Evolutionary conservation across 2,113 vertebrate genomes (phyloP).

Genomic region (Pollimyrus isidori): DNA sequence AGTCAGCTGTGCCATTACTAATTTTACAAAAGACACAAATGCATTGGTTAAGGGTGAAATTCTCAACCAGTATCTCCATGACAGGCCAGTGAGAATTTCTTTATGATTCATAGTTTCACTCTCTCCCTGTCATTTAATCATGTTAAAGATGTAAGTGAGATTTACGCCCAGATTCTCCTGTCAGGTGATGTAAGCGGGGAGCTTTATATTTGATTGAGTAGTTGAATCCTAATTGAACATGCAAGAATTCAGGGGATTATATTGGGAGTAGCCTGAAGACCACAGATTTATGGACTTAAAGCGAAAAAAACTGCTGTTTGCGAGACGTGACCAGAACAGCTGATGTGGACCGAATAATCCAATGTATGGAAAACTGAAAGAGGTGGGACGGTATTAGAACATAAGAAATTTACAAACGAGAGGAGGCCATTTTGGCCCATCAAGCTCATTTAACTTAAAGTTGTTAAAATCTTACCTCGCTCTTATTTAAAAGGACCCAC

Average conservation of each 20-base stretch:
- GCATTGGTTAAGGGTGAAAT: neutral
- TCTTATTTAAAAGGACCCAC: no score
- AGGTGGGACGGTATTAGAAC: neutral
- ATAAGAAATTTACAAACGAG: no score
- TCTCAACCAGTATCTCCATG: neutral
- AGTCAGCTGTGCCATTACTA: neutral
- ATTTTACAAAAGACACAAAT: neutral
- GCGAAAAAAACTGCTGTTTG: neutral
- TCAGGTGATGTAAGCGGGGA: neutral
- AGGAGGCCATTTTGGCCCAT: no score
- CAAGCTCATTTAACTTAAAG: no score
- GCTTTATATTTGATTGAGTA: neutral
- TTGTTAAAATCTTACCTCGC: no score
- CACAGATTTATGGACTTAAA: neutral
- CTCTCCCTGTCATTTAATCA: conserved; percentile 3
- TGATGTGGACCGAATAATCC: neutral
- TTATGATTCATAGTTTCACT: conserved; percentile 2
- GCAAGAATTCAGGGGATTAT: neutral
- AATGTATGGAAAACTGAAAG: neutral
- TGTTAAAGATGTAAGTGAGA: neutral
- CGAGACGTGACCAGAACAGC: neutral
- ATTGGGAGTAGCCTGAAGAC: neutral
- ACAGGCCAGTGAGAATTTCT: neutral
- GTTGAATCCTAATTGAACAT: neutral
- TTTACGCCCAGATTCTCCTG: neutral